Percentiles rank a stretch among this genome's conserved stretches.
These are phyloP conservation scores for Sander vitreus DNA, from an alignment of 2,113 vertebrate genomes.

Conservation along the genomic window DNA sequence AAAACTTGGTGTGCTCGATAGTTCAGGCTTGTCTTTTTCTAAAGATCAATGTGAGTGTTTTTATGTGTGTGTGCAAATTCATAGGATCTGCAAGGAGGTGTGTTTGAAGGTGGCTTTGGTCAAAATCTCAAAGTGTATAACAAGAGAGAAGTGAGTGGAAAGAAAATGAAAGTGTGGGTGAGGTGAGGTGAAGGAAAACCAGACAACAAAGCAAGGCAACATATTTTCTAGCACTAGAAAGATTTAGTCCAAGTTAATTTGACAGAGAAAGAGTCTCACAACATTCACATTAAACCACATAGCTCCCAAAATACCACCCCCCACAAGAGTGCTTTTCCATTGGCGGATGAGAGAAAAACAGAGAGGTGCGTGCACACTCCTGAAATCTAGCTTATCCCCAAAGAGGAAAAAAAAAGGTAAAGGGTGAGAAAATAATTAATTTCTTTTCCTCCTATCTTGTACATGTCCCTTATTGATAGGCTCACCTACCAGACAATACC, in stretches of 20 bases:
- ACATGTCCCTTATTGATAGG: constrained; percentile 42
- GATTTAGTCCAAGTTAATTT: constrained; percentile 46
- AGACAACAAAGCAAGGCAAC: constrained; percentile 26
- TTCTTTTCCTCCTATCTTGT: constrained; percentile 21
- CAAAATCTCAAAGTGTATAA: constrained; percentile 25
- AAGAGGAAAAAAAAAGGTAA: constrained; percentile 33
- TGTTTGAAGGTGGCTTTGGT: constrained; percentile 27
- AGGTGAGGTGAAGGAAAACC: constrained; percentile 24
- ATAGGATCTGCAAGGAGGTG: neutral
- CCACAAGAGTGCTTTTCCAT: constrained; percentile 38
- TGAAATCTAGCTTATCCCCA: constrained; percentile 54
- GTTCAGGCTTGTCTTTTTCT: constrained; percentile 39
- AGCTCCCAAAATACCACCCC: constrained; percentile 55
- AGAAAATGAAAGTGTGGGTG: constrained; percentile 8
- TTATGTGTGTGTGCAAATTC: neutral
- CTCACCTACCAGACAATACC: constrained; percentile 49
- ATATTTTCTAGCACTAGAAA: constrained; percentile 12
- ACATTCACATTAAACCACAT: constrained; percentile 39
- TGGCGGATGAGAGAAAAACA: constrained; percentile 23
- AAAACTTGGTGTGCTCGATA: constrained; percentile 18
- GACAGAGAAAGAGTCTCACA: constrained; percentile 30
- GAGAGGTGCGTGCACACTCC: constrained; percentile 16
- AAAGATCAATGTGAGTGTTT: constrained; percentile 27
- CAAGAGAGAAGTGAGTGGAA: neutral
- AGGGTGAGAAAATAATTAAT: constrained; percentile 22